Evolutionary conservation across 2,888 invertebrate species (phyloP).

Genomic region (Xanthia icteritia): DNA sequence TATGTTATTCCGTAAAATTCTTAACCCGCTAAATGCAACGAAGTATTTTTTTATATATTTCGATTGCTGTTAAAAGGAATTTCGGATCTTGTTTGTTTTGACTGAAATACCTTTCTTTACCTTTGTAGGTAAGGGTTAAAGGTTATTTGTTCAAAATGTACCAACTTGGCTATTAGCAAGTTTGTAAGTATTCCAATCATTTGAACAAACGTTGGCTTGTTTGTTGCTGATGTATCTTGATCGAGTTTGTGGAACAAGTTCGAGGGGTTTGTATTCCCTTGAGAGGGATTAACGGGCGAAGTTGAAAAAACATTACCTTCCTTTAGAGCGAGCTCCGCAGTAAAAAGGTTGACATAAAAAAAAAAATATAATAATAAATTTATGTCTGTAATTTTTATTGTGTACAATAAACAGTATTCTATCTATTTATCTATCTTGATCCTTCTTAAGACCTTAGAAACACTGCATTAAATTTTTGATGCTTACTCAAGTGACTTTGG

Average conservation of each 20-base stretch:
- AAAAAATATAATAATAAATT: too few relatives aligned
- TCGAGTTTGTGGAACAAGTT: background rate
- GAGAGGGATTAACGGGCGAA: background rate
- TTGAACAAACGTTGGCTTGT: slow-evolving; percentile 40
- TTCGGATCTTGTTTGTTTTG: slow-evolving; percentile 15
- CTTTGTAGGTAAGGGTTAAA: slow-evolving; percentile 16
- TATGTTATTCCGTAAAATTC: background rate
- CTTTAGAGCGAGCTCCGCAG: too few relatives aligned
- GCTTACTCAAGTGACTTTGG: too few relatives aligned
- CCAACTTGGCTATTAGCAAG: slow-evolving; percentile 27
- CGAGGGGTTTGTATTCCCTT: background rate
- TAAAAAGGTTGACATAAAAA: too few relatives aligned
- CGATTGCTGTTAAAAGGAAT: slow-evolving; percentile 9
- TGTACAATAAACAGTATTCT: too few relatives aligned
- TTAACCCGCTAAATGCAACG: background rate
- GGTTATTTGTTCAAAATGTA: slow-evolving; percentile 33
- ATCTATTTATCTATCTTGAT: too few relatives aligned
- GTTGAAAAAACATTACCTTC: background rate
- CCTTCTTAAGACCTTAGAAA: background rate
- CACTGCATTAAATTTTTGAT: too few relatives aligned
- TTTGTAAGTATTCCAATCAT: slow-evolving; percentile 55
- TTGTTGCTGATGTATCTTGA: background rate
- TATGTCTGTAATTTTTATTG: too few relatives aligned
- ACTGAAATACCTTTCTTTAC: slow-evolving; percentile 29
- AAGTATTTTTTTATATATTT: background rate